Base-by-base conservation (phyloP, 2,113 vertebrate genomes). In the Melanerpes formicivorus region DNA sequence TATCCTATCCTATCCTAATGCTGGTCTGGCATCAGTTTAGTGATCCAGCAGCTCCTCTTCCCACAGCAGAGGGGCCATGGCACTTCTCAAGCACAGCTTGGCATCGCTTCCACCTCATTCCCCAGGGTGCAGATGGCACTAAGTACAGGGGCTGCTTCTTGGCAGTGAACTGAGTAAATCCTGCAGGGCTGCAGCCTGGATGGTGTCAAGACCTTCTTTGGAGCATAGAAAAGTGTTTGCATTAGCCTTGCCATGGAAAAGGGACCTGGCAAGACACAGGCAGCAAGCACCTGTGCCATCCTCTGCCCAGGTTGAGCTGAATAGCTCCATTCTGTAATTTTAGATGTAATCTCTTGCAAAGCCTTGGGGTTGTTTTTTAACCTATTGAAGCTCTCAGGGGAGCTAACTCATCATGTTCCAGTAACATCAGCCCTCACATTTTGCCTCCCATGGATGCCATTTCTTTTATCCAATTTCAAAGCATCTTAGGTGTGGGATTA, bases 241-340 rank as follows among this genome's bases (percentile, higher is more conserved):
- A 7, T 5, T 22, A 67, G 37, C 55, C 46, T 37, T 54, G 37
- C 46, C 26, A 12, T n/a, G 30, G 16, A 26, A 62, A 30, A 56
- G 46, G 46, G 62, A 17, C 56, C 8, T 26, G 21, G 74, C 0
- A 1, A 37, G 65, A 30, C 37, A 37, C 1, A 3, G n/a, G 19
- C 56, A 30, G 3, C 32, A 30, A 42, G 3, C 19, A 17, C 58
- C 42, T 3, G 0, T 63, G 23, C 25, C 6, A 1, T 32, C 23
- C 56, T 14, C 27, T 76, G 71, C 79, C 40, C 22, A 23, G 66
- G 40, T 50, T 64, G 59, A 50, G 58, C 66, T 62, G 32, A 50
- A 18, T 14, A 42, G 32, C 23, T 64, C 87, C 12, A 0, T 30
- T 64, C 58, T 25, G 26, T n/a, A 9, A n/a, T 46, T 56, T 22